These are phyloP conservation scores for Tetranychus urticae DNA, from an alignment of 1,140 invertebrate species.

Conservation along the genomic window DNA sequence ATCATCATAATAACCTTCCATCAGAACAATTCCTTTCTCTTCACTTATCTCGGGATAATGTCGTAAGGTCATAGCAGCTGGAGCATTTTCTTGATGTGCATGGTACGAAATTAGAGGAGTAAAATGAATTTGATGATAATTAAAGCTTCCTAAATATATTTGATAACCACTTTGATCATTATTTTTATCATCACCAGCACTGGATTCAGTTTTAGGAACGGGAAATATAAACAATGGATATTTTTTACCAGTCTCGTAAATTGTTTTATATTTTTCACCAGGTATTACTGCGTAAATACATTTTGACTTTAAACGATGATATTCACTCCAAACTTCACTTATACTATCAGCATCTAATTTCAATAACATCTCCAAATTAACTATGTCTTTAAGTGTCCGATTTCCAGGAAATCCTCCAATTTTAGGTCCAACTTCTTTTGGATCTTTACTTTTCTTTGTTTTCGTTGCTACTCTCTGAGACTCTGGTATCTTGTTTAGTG, in stretches of 20 bases:
- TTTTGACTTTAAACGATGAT: not conserved
- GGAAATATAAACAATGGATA: constrained; percentile 5
- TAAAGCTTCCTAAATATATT: constrained; percentile 5
- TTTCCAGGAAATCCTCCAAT: not conserved
- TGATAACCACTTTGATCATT: not conserved
- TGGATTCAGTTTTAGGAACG: not conserved
- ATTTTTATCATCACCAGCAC: not conserved
- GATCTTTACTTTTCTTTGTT: not conserved
- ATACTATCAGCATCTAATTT: constrained; percentile 3
- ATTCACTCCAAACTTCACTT: constrained; percentile 4
- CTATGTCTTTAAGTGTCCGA: constrained; percentile 3
- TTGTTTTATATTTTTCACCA: not conserved
- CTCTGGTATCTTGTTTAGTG: not conserved
- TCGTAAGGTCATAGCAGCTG: not conserved
- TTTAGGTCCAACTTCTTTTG: not conserved
- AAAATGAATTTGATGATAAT: constrained; percentile 2
- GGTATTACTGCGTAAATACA: constrained; percentile 2
- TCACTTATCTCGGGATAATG: constrained; percentile 3
- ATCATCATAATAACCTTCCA: constrained; percentile 6
- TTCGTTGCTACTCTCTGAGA: not conserved
- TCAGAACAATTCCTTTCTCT: constrained; percentile 5
- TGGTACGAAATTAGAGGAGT: constrained; percentile 6
- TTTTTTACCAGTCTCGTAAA: not conserved
- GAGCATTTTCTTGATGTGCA: constrained; percentile 2
- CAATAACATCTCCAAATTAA: constrained; percentile 6